Evolutionary conservation across 2,797 vertebrate species (phyloP).

Genomic region (Catharus ustulatus): DNA sequence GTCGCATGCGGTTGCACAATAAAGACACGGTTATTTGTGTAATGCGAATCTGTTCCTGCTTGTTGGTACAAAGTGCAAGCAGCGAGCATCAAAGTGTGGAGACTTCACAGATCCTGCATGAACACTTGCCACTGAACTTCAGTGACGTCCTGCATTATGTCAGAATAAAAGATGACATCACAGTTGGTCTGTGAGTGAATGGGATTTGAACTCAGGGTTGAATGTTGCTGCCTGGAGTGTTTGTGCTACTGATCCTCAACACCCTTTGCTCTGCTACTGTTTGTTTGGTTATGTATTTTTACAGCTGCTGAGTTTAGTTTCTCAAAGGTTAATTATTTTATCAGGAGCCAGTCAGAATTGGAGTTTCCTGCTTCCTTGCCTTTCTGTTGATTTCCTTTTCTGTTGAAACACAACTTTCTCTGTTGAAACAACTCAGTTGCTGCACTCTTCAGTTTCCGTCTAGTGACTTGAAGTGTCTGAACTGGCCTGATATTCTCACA

Average conservation of each 20-base stretch:
- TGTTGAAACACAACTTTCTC: conserved; percentile 33
- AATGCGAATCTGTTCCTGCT: neutral
- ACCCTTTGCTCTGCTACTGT: neutral
- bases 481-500: neutral
- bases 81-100: neutral
- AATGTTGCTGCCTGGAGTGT: neutral
- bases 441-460: neutral
- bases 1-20: conserved; percentile 33
- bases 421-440: neutral
- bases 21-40: conserved; percentile 25
- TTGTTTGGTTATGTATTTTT: conserved; percentile 4
- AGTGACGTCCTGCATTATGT: neutral
- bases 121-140: conserved; percentile 3
- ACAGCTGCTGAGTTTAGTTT: neutral
- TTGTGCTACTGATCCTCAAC: neutral
- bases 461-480: neutral
- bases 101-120: conserved; percentile 44
- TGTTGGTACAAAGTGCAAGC: neutral
- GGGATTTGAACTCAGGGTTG: neutral
- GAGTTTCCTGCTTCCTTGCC: conserved; percentile 30
- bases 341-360: neutral
- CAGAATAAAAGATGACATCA: neutral
- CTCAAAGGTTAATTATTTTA: neutral
- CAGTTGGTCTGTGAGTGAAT: neutral
- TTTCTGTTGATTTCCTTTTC: conserved; percentile 18